Conservation (phyloP, 2,797 vertebrate genomes). For the Myotis planiceps region DNA sequence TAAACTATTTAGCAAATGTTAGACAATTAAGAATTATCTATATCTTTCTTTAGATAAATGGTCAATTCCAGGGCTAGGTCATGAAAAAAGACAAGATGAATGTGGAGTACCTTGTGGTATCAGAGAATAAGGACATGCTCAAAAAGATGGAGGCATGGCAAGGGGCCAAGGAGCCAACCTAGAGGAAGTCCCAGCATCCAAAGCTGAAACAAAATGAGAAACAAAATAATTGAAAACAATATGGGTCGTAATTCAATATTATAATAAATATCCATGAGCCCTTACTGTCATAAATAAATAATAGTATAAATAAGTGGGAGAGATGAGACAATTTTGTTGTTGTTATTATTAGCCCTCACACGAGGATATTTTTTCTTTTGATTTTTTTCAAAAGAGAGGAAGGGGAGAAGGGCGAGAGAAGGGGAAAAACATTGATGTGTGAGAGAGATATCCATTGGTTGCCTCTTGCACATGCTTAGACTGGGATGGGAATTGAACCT, state of each 20-base stretch:
- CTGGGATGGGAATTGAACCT: too few species aligned
- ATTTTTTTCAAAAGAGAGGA: not conserved
- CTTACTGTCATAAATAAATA: not conserved
- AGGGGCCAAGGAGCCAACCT: not conserved
- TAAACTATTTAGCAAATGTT: not conserved
- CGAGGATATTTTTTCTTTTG: not conserved
- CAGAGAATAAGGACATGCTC: not conserved
- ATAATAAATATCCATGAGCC: not conserved
- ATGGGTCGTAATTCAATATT: not conserved
- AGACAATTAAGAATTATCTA: not conserved
- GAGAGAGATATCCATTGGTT: not conserved
- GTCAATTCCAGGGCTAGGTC: not conserved
- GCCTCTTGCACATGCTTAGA: not conserved
- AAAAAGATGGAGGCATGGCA: not conserved
- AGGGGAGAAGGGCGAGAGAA: not conserved
- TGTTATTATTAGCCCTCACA: not conserved
- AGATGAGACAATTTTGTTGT: not conserved
- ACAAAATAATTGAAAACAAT: not conserved
- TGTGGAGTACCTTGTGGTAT: not conserved
- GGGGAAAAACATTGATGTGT: not conserved
- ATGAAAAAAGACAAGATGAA: not conserved
- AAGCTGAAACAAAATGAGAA: not conserved
- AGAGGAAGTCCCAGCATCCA: not conserved
- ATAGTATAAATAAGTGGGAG: not conserved
- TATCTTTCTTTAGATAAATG: not conserved